Base-by-base conservation (phyloP, 2,797 vertebrate species). In the Sebastes kiyomatsui region DNA sequence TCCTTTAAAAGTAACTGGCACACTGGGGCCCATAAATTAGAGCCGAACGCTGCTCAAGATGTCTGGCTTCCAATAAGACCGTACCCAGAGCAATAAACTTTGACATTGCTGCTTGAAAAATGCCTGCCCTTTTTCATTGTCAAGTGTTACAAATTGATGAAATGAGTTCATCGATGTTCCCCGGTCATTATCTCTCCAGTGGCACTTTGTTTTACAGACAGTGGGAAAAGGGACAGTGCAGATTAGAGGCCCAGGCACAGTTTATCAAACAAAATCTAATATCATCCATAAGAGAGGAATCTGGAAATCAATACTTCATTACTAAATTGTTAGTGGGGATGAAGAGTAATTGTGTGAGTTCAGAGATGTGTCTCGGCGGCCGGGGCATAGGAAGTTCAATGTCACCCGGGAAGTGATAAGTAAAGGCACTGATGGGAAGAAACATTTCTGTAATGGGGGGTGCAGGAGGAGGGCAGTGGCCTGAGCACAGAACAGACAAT, bases 221-320 rank as follows among this genome's bases (percentile, higher is more conserved):
- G 97, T 93, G 92, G 92, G 83, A 81, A 96, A 96, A 96, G 97
- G 96, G 96, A 95, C 96, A 93, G 91, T 70, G 93, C 95, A 96
- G 97, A 97, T 92, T 93, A 96, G 96, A 96, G 95, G 95, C 95
- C 95, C 92, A 77, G 76, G 93, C 94, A 97, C 97, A 97, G 97
- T 99, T 99, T 98, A 98, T 99, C 98, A 98, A 97, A 98, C 96
- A 96, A 97, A 98, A 98, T 98, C 98, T 98, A 98, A 97, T 98
- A 97, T 97, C 93, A 95, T 97, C 97, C 97, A 97, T 98, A 98
- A 97, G 97, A 97, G 96, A 88, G 94, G 97, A 98, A 98, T 98
- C 95, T 97, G 97, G 97, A 98, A 99, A 99, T 99, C 98, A 97
- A 99, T 99, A 99, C 97, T 99, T 99, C 98, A 98, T 99, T 98